A percentile compares a stretch with the other conserved stretches of the same genome.
Conservation (phyloP, 1,140 invertebrate genomes). For the Littorina saxatilis region DNA sequence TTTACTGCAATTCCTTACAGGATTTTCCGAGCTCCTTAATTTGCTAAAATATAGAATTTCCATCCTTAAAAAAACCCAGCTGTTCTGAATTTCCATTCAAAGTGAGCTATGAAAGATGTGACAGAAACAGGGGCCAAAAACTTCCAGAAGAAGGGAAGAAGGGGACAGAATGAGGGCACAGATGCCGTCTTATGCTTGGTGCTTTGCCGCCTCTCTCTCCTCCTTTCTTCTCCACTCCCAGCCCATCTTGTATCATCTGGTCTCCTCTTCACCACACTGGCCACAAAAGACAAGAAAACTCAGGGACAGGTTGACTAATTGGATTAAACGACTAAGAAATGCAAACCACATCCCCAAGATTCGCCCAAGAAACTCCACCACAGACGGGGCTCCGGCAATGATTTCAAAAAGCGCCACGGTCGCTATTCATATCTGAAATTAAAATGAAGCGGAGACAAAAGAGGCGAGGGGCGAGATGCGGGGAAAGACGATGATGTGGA, state of each 20-base stretch:
- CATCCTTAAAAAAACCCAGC: no score
- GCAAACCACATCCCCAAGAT: conserved; percentile 26
- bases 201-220: not conserved
- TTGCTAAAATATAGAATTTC: no score
- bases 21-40: no score
- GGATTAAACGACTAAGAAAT: conserved; percentile 37
- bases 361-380: conserved; percentile 12
- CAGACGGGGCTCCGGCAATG: not conserved
- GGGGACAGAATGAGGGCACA: not conserved
- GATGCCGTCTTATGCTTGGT: not conserved
- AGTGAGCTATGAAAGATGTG: no score
- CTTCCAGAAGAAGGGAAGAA: not conserved
- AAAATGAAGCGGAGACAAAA: conserved; percentile 31
- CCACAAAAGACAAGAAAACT: conserved; percentile 32
- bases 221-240: not conserved
- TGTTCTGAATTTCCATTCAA: no score
- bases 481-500: not conserved
- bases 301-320: conserved; percentile 23
- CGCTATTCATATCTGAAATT: conserved; percentile 33
- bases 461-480: not conserved
- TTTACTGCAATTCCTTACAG: no score
- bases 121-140: no score
- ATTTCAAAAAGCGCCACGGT: not conserved
- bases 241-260: conserved; percentile 29
- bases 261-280: not conserved